phyloP scores from a whole-genome alignment of 1,140 invertebrate species.

The Drosophila nebulosa region DNA sequence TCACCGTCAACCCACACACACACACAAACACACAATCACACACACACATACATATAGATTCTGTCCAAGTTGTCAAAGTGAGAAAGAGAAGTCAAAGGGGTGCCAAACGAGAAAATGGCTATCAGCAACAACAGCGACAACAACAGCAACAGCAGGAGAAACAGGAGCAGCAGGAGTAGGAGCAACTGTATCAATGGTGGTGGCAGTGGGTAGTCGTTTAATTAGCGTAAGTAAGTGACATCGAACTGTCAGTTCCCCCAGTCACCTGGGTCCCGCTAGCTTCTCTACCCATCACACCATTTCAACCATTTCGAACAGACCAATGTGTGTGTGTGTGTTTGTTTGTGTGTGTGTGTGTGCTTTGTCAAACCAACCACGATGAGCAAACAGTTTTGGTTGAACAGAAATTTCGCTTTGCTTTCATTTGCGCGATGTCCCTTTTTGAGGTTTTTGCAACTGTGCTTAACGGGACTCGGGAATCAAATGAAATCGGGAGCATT shows the following conservation, averaged over 20 bases:
- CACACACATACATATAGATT: slow-evolving; percentile 27
- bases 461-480: slow-evolving; percentile 3
- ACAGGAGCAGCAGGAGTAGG: not conserved
- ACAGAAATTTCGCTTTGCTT: slow-evolving; percentile 6
- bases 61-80: slow-evolving; percentile 54
- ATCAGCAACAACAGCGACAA: slow-evolving; percentile 19
- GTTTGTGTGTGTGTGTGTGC: slow-evolving; percentile 20
- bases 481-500: slow-evolving; percentile 2
- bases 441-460: slow-evolving; percentile 10
- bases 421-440: slow-evolving; percentile 5
- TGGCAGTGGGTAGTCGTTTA: slow-evolving; percentile 46
- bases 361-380: slow-evolving; percentile 61
- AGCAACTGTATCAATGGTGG: not conserved
- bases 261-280: not conserved
- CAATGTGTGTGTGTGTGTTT: not conserved
- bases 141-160: not conserved
- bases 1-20: not conserved
- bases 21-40: not conserved
- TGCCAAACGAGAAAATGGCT: slow-evolving; percentile 7
- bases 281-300: not conserved
- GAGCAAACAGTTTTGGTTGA: slow-evolving; percentile 55
- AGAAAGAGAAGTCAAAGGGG: slow-evolving; percentile 11
- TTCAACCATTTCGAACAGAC: not conserved
- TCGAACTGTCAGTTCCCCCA: slow-evolving; percentile 28
- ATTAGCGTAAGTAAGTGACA: slow-evolving; percentile 76